Conservation (phyloP, 2,797 vertebrate genomes). For the Erethizon dorsatum region DNA sequence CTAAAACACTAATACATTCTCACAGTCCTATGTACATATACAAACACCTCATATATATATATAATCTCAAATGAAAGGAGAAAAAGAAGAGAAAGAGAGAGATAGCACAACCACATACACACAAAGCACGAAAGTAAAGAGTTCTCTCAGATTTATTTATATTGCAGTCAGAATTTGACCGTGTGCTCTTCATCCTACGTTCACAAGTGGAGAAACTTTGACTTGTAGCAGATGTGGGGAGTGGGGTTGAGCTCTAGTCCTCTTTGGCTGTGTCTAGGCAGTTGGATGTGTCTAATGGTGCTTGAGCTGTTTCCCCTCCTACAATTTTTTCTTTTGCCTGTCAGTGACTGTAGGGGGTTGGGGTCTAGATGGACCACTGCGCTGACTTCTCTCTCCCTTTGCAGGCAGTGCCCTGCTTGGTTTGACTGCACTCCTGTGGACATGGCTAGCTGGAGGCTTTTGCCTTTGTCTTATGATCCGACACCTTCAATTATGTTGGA, state of each 20-base stretch:
- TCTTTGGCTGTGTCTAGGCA: not conserved
- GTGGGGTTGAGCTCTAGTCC: not conserved
- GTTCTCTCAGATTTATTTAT: too few species aligned
- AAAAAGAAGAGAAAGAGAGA: not conserved
- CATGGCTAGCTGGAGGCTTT: not conserved
- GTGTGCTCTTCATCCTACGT: not conserved
- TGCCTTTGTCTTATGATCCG: not conserved
- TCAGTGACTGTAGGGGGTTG: not conserved
- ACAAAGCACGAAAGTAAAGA: too few species aligned
- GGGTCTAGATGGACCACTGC: not conserved
- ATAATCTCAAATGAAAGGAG: not conserved
- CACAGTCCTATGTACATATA: not conserved
- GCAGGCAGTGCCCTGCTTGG: not conserved
- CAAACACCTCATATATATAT: not conserved
- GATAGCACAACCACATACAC: not conserved
- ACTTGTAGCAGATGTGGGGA: not conserved
- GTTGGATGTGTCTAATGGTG: not conserved
- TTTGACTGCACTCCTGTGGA: not conserved
- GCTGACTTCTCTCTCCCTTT: not conserved
- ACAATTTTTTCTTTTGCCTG: not conserved
- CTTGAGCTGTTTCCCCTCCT: not conserved
- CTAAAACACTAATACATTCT: not conserved
- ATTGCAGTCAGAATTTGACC: too few species aligned
- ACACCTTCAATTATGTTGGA: not conserved
- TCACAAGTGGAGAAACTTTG: not conserved